A percentile compares a stretch with the other conserved stretches of the same genome.
phyloP scores from a whole-genome alignment of 2,888 invertebrate species.

The Dusona sp. region DNA sequence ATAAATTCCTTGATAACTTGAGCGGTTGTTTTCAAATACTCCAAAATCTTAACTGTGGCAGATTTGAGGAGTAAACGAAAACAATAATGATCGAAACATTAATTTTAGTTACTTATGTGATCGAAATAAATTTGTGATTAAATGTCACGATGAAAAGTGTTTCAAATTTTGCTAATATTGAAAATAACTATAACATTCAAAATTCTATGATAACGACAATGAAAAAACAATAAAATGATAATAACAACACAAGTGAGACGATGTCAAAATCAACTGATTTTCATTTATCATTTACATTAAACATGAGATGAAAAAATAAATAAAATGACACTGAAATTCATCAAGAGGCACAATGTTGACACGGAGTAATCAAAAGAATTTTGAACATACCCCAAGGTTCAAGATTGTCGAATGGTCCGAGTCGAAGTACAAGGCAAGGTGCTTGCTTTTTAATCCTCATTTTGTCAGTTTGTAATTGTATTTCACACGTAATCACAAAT shows the following conservation, averaged over 20 bases:
- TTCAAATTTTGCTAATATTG: neutral
- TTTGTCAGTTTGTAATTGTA: constrained; percentile 69
- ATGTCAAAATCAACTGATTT: neutral
- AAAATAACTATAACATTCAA: neutral
- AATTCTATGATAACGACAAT: neutral
- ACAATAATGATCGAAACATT: neutral
- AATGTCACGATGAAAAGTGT: neutral
- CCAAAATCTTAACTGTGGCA: neutral
- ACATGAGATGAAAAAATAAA: neutral
- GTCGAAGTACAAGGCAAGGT: constrained; percentile 88
- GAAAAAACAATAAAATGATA: neutral
- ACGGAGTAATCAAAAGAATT: constrained; percentile 29
- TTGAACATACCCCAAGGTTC: constrained; percentile 80
- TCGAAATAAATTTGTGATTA: neutral
- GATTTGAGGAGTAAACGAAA: neutral
- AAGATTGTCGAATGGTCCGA: constrained; percentile 86
- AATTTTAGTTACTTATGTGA: too few relatives aligned
- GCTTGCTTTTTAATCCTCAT: constrained; percentile 89
- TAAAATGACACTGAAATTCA: neutral
- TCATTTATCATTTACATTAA: neutral
- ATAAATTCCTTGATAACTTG: neutral
- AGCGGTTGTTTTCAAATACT: neutral
- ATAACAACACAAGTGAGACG: neutral
- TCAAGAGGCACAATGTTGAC: neutral
- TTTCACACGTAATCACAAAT: constrained; percentile 58